Percentiles rank a stretch among this genome's conserved stretches.
These are phyloP conservation scores for Garra rufa DNA, from an alignment of 2,113 vertebrate genomes.

Conservation along the genomic window DNA sequence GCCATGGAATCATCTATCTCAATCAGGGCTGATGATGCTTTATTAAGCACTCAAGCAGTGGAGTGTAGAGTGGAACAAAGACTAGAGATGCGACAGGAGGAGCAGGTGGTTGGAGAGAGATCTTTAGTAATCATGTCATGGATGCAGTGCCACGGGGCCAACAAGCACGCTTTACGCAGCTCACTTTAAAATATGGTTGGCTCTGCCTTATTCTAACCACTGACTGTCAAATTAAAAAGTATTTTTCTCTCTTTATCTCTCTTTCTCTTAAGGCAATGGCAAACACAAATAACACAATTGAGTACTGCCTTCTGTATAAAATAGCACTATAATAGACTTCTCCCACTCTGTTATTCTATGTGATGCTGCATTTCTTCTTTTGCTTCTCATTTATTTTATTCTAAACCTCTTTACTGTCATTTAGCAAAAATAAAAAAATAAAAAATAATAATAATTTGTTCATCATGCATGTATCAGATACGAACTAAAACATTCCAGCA, in stretches of 20 bases:
- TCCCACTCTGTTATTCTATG: neutral
- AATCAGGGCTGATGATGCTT: slow-evolving; percentile 30
- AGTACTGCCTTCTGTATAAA: slow-evolving; percentile 1
- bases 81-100: neutral
- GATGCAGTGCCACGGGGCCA: slow-evolving; percentile 31
- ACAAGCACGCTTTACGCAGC: neutral
- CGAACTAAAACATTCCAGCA: no score
- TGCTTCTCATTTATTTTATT: no score
- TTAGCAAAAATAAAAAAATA: no score
- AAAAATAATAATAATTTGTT: no score
- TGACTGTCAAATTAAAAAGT: slow-evolving; percentile 37
- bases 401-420: no score
- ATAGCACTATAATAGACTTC: slow-evolving; percentile 39
- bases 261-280: slow-evolving; percentile 8
- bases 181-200: slow-evolving; percentile 34
- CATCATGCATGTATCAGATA: no score
- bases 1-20: slow-evolving; percentile 33
- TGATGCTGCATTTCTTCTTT: no score
- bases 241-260: slow-evolving; percentile 1
- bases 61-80: neutral
- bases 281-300: slow-evolving; percentile 38
- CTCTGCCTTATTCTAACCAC: slow-evolving; percentile 34
- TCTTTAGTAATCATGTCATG: slow-evolving; percentile 48
- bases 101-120: slow-evolving; percentile 30
- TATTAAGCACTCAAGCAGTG: slow-evolving; percentile 21